Evolutionary conservation across 2,888 invertebrate species (phyloP).

Genomic region (Sicus ferrugineus): DNA sequence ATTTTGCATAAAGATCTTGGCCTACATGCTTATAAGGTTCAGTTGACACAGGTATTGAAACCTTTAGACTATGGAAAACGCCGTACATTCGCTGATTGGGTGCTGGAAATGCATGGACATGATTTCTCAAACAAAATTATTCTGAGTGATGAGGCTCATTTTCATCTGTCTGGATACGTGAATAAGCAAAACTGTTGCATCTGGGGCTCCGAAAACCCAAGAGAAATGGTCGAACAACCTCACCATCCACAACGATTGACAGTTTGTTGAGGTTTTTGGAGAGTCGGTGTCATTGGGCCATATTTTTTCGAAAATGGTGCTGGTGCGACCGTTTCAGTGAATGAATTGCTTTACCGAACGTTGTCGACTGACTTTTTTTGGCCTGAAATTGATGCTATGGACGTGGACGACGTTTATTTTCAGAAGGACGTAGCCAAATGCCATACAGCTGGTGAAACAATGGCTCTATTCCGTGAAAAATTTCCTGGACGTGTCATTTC

Average conservation of each 20-base stretch:
- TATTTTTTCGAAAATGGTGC: neutral
- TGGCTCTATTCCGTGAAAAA: too few relatives aligned
- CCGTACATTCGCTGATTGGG: neutral
- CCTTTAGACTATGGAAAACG: neutral
- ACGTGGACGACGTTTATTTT: neutral
- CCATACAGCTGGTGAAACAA: too few relatives aligned
- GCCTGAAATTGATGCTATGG: constrained; percentile 3
- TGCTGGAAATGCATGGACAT: neutral
- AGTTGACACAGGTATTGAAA: neutral
- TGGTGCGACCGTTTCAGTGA: neutral
- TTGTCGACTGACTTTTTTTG: neutral
- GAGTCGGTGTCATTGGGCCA: neutral
- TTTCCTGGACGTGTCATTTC: neutral
- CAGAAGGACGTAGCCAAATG: neutral
- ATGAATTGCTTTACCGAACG: constrained; percentile 4
- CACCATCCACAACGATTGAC: too few relatives aligned
- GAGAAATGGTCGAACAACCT: too few relatives aligned
- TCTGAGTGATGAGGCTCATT: neutral
- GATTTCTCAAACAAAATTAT: neutral
- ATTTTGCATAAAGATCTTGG: neutral
- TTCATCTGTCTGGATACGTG: neutral
- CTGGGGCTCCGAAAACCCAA: neutral
- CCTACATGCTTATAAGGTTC: neutral
- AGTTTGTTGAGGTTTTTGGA: neutral
- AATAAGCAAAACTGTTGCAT: neutral